A percentile compares a stretch with the other conserved stretches of the same genome.
Conservation (phyloP, 2,797 vertebrate genomes). For the Hippopotamyrus pictus region DNA sequence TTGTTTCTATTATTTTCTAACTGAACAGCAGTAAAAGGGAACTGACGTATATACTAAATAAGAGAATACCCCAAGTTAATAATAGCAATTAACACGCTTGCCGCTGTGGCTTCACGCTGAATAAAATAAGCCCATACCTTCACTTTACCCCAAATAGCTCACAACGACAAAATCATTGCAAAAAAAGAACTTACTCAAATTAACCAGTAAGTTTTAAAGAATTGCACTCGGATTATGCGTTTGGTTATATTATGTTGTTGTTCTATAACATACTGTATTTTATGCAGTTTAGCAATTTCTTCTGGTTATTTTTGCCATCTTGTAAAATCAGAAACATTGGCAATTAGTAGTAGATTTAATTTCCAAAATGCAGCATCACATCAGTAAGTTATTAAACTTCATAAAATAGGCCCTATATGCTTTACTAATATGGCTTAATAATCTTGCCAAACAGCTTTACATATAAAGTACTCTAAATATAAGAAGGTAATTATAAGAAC, state of each 20-base stretch:
- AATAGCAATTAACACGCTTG: background rate
- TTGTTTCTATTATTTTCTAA: background rate
- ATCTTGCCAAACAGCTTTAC: background rate
- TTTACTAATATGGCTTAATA: background rate
- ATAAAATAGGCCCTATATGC: background rate
- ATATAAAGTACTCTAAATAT: background rate
- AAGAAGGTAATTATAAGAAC: background rate
- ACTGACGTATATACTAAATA: background rate
- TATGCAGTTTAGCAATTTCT: background rate
- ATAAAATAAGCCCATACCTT: background rate
- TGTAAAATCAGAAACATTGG: background rate
- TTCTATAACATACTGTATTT: background rate
- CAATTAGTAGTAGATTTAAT: background rate
- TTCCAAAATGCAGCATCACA: background rate
- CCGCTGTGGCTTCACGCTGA: background rate
- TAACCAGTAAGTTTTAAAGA: background rate
- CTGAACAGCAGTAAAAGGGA: background rate
- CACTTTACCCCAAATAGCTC: background rate
- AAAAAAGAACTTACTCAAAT: background rate
- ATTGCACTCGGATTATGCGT: background rate
- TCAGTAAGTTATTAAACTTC: background rate
- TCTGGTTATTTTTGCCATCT: background rate
- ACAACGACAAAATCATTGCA: background rate
- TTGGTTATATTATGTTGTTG: background rate
- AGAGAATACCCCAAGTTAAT: background rate